These are phyloP conservation scores for Poecilia picta DNA, from an alignment of 2,797 vertebrate species.

Conservation along the genomic window DNA sequence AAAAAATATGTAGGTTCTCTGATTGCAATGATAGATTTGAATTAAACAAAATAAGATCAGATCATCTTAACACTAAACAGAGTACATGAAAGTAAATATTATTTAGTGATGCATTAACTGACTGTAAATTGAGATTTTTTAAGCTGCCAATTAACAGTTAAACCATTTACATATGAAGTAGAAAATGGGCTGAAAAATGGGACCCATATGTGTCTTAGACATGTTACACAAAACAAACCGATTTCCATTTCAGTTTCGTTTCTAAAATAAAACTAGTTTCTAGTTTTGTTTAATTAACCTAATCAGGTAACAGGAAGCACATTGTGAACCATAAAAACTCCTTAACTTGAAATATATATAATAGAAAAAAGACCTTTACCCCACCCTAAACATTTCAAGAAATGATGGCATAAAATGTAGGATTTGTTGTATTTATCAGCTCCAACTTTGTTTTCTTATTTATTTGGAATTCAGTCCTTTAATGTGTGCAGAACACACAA, in stretches of 20 bases:
- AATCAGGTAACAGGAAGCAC: not conserved
- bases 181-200: not conserved
- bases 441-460: not conserved
- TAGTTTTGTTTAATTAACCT: not conserved
- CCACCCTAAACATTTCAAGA: not conserved
- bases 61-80: not conserved
- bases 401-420: conserved; percentile 13
- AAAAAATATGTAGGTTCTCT: not conserved
- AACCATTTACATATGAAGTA: not conserved
- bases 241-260: not conserved
- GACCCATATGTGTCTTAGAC: not conserved
- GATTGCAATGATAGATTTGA: not conserved
- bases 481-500: not conserved
- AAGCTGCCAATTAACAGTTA: no score
- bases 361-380: not conserved
- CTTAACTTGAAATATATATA: not conserved
- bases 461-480: conserved; percentile 1
- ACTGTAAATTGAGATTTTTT: not conserved
- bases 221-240: not conserved
- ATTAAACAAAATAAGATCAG: not conserved
- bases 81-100: not conserved
- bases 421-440: conserved; percentile 20
- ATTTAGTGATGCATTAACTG: not conserved
- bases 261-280: no score
- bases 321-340: not conserved